A percentile compares a stretch with the other conserved stretches of the same genome.
Evolutionary conservation across 2,113 vertebrate genomes (phyloP).

Genomic region (Rhabdomys dilectus): DNA sequence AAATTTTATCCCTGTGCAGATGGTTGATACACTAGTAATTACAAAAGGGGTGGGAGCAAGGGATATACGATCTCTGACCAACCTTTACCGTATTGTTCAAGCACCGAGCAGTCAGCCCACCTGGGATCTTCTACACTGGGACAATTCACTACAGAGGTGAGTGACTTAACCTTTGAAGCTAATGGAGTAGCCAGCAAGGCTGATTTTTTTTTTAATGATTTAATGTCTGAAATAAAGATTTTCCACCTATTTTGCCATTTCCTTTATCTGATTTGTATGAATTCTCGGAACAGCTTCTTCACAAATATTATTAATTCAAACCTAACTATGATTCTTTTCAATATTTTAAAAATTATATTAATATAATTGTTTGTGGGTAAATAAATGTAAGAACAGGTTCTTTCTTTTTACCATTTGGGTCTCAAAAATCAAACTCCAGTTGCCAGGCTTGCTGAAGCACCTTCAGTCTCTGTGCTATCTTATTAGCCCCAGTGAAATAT

Average conservation of each 20-base stretch:
- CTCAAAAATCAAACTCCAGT: not conserved
- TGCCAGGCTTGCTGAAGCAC: not conserved
- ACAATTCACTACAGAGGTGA: conserved; percentile 59
- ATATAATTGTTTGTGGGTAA: not conserved
- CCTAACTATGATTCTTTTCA: not conserved
- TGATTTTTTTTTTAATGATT: not conserved
- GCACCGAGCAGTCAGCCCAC: conserved; percentile 69
- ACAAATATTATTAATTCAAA: not conserved
- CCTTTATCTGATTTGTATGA: conserved; percentile 12
- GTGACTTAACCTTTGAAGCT: conserved; percentile 50
- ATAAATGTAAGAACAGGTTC: not conserved
- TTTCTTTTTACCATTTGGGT: not conserved
- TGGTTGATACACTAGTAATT: conserved; percentile 80
- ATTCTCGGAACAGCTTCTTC: conserved; percentile 8
- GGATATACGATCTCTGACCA: conserved; percentile 81
- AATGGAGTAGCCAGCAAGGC: conserved; percentile 1
- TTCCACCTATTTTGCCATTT: conserved; percentile 10
- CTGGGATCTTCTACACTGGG: conserved; percentile 70
- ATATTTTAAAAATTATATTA: not conserved
- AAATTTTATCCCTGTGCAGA: conserved; percentile 81
- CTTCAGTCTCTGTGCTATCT: not conserved
- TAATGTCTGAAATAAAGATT: conserved; percentile 54
- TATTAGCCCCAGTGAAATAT: not conserved
- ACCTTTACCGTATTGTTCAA: conserved; percentile 79
- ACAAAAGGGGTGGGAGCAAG: conserved; percentile 22